phyloP scores from a whole-genome alignment of 2,113 vertebrate species.

The Mastomys coucha region DNA sequence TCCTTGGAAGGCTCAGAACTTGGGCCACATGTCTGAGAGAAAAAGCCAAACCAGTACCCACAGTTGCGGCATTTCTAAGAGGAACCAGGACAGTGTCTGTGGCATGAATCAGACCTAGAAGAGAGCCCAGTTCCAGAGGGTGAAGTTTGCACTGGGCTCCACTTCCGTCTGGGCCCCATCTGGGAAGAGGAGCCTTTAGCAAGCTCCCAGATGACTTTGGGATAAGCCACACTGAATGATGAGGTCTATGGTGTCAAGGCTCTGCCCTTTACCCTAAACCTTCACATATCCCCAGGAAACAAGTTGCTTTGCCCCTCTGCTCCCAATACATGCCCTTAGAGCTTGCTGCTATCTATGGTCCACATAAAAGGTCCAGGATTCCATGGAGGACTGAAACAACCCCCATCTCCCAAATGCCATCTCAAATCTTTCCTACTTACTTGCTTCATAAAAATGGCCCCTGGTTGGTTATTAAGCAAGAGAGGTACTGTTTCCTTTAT shows the following conservation, averaged over 20 bases:
- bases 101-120: not conserved
- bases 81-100: rapidly evolving
- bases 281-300: not conserved
- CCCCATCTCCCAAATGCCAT: constrained; percentile 10
- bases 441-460: constrained; percentile 35
- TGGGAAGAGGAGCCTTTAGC: rapidly evolving
- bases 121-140: rapidly evolving
- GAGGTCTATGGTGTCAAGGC: rapidly evolving
- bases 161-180: not conserved
- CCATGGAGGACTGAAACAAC: not conserved
- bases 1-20: not conserved
- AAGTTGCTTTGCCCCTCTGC: rapidly evolving
- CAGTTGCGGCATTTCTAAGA: rapidly evolving
- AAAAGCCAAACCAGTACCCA: no score
- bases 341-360: not conserved
- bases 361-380: not conserved
- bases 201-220: not conserved
- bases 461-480: constrained; percentile 73
- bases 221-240: rapidly evolving
- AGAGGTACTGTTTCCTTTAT: constrained; percentile 16
- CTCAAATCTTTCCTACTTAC: not conserved
- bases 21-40: no score
- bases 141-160: rapidly evolving
- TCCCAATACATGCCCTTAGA: rapidly evolving
- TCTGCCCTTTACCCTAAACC: rapidly evolving